Percentiles rank a stretch among this genome's conserved stretches.
Evolutionary conservation across 2,888 invertebrate species (phyloP).

Genomic region (Drosophila subsilvestris): DNA sequence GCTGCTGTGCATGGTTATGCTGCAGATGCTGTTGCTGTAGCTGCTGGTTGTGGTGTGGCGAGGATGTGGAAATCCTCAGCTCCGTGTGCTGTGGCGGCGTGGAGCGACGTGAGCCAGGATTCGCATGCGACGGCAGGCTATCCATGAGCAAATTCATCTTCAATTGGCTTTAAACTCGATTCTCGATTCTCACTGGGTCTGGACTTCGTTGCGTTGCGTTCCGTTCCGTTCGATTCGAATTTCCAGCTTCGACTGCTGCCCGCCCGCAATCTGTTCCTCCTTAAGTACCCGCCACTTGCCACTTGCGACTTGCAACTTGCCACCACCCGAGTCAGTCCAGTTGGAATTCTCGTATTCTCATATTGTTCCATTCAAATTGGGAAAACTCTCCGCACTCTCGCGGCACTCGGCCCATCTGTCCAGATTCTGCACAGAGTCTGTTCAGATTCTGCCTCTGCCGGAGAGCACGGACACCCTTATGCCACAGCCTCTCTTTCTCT

Average conservation of each 20-base stretch:
- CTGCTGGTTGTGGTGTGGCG: constrained; percentile 53
- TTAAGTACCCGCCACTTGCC: constrained; percentile 81
- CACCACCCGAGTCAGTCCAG: constrained; percentile 69
- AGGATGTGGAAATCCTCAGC: constrained; percentile 83
- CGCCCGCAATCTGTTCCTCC: constrained; percentile 84
- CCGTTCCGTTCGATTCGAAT: constrained; percentile 73
- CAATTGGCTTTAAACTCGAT: constrained; percentile 22
- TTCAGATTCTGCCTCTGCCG: constrained; percentile 48
- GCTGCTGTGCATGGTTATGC: constrained; percentile 23
- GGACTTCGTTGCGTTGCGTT: constrained; percentile 42
- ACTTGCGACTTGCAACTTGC: constrained; percentile 29
- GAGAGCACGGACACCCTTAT: constrained; percentile 77
- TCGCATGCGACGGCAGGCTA: constrained; percentile 78
- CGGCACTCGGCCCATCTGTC: constrained; percentile 83
- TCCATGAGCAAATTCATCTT: constrained; percentile 88
- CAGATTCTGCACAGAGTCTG: constrained; percentile 72
- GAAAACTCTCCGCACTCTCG: constrained; percentile 66
- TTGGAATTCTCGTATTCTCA: constrained; percentile 72
- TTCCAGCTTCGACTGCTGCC: constrained; percentile 82
- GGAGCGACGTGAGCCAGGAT: constrained; percentile 58
- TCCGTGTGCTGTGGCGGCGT: constrained; percentile 83
- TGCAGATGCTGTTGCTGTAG: constrained; percentile 11
- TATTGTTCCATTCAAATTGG: constrained; percentile 82
- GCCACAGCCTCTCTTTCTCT: constrained; percentile 33
- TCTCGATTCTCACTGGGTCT: constrained; percentile 5